A percentile compares a stretch with the other conserved stretches of the same genome.
These are phyloP conservation scores for Tetranychus piercei DNA, from an alignment of 2,888 invertebrate species.

Conservation along the genomic window DNA sequence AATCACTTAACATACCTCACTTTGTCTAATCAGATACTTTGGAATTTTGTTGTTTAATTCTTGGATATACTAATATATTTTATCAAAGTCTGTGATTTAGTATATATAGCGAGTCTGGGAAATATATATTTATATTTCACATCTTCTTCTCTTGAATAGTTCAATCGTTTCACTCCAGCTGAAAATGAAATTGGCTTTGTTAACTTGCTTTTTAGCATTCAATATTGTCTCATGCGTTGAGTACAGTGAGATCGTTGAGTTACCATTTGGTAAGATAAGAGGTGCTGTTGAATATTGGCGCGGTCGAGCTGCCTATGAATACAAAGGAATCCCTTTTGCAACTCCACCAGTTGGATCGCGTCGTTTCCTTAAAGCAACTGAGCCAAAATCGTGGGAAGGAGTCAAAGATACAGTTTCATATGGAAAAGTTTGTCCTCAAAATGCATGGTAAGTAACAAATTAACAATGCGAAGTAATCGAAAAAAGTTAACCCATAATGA, in stretches of 20 bases:
- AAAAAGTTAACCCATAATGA: not conserved
- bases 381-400: not conserved
- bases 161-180: too few species aligned
- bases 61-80: too few species aligned
- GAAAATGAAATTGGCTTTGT: not conserved
- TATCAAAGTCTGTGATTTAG: too few species aligned
- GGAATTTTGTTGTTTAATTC: too few species aligned
- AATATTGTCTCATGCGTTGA: not conserved
- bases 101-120: too few species aligned
- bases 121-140: too few species aligned
- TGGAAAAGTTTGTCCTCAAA: not conserved
- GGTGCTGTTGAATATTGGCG: not conserved
- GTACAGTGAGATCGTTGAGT: not conserved
- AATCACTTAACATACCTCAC: too few species aligned
- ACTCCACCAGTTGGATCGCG: not conserved
- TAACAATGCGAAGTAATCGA: not conserved
- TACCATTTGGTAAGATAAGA: not conserved
- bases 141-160: too few species aligned
- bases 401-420: not conserved
- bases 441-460: not conserved
- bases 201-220: not conserved
- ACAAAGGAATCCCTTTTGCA: constrained; percentile 1
- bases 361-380: not conserved
- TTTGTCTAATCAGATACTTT: too few species aligned
- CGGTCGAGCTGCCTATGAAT: not conserved